Conservation (phyloP, 1,140 invertebrate genomes). For the Dufourea novaeangliae region DNA sequence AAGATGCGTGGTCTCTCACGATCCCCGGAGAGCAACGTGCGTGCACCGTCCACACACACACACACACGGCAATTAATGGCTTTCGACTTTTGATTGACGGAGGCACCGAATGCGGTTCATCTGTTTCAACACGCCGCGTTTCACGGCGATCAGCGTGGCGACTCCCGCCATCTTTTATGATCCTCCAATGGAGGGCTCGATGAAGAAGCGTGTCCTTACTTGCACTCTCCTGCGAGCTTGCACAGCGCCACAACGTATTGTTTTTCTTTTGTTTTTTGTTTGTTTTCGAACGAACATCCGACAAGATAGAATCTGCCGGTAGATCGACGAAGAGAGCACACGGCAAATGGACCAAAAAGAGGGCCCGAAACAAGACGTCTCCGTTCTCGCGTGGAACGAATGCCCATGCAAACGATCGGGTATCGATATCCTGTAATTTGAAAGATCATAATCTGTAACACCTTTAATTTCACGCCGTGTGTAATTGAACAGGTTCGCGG, state of each 20-base stretch:
- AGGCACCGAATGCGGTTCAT: conserved; percentile 34
- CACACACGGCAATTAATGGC: conserved; percentile 63
- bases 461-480: conserved; percentile 5
- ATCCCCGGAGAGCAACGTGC: conserved; percentile 51
- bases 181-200: background rate
- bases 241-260: no score
- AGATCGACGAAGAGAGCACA: no score
- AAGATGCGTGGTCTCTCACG: conserved; percentile 60
- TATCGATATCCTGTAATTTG: conserved; percentile 33
- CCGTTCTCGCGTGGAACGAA: background rate
- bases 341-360: no score
- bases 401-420: background rate
- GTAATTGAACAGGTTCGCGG: conserved; percentile 7
- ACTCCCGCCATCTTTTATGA: background rate
- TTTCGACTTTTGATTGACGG: conserved; percentile 67
- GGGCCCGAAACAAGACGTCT: no score
- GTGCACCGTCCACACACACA: no score
- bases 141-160: conserved; percentile 54
- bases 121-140: conserved; percentile 45
- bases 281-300: no score
- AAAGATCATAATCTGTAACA: conserved; percentile 27
- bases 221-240: no score
- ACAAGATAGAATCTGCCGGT: no score
- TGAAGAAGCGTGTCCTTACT: no score
- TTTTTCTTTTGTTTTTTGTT: no score